These are phyloP conservation scores for Anolis apletophallus DNA, from an alignment of 2,797 vertebrate species.

Conservation along the genomic window DNA sequence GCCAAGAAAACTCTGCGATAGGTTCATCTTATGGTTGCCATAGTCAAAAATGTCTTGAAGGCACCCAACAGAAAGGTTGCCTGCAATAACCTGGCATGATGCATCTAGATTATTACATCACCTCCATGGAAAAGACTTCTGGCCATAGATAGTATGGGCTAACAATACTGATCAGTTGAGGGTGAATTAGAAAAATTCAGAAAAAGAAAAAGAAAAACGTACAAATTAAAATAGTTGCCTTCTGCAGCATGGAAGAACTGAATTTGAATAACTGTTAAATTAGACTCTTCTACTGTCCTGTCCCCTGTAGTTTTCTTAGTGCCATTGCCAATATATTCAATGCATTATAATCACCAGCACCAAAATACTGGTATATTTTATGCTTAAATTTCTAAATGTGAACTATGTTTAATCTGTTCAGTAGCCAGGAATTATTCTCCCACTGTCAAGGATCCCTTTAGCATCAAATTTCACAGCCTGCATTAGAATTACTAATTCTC, in stretches of 20 bases:
- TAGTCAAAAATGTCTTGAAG: too few species aligned
- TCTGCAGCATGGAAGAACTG: neutral
- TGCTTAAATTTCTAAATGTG: neutral
- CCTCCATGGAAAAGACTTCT: neutral
- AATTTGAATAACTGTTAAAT: neutral
- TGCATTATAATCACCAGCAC: neutral
- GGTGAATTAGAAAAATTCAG: neutral
- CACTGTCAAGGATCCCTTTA: neutral
- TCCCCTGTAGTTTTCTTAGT: neutral
- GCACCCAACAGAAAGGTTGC: too few species aligned
- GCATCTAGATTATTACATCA: neutral
- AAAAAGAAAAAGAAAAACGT: neutral
- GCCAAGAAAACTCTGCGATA: too few species aligned
- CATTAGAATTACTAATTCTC: constrained; percentile 6
- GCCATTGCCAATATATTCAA: neutral
- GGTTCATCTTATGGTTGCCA: too few species aligned
- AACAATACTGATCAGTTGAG: neutral
- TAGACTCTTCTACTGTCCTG: neutral
- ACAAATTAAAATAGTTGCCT: neutral
- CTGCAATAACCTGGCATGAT: neutral
- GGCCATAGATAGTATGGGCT: neutral
- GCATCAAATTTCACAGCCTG: neutral
- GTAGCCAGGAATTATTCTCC: neutral
- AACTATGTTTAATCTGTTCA: constrained; percentile 16
- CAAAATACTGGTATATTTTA: neutral